Percentiles rank a stretch among this genome's conserved stretches.
These are phyloP conservation scores for Habrosyne pyritoides DNA, from an alignment of 2,888 invertebrate genomes.

Conservation along the genomic window DNA sequence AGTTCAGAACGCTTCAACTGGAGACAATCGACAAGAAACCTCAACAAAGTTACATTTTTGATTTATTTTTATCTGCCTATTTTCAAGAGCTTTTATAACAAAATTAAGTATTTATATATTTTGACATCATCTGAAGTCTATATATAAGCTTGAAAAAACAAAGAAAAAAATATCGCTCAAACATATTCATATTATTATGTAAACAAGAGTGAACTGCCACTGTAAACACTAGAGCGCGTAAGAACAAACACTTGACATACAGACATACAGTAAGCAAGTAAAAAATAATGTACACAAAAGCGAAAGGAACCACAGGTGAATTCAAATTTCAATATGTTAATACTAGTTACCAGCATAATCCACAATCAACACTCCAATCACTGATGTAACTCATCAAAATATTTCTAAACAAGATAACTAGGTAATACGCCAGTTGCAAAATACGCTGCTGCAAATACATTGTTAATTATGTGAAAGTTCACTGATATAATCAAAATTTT, in stretches of 20 bases:
- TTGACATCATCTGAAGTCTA: no score
- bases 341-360: not conserved
- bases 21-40: no score
- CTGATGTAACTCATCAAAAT: not conserved
- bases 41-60: no score
- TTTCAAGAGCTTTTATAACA: no score
- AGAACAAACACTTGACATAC: not conserved
- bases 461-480: conserved; percentile 17
- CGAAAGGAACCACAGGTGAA: not conserved
- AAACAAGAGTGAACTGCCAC: no score
- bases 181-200: not conserved
- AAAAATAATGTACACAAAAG: not conserved
- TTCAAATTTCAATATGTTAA: not conserved
- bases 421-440: not conserved
- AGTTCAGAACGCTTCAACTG: no score
- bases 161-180: no score
- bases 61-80: no score
- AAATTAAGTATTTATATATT: no score
- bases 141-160: not conserved
- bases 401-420: not conserved
- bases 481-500: conserved; percentile 15
- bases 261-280: not conserved
- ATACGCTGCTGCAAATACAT: conserved; percentile 3
- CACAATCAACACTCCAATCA: not conserved
- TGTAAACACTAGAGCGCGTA: not conserved